Conservation (phyloP, 1,140 invertebrate species). For the Gonatopus flavifemur region DNA sequence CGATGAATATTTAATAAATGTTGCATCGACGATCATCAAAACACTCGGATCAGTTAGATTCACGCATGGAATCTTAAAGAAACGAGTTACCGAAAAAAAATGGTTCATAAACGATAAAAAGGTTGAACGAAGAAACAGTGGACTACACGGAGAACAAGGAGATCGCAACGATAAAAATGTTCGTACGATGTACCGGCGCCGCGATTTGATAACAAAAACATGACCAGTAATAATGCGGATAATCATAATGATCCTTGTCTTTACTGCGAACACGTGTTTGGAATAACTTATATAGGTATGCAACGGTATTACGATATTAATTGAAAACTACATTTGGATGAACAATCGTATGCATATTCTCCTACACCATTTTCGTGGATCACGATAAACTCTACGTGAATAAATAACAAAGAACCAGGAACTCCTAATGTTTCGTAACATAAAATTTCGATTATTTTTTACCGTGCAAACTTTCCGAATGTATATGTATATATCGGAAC, state of each 20-base stretch:
- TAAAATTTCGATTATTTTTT: too few relatives aligned
- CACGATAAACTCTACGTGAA: too few relatives aligned
- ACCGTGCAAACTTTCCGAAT: too few relatives aligned
- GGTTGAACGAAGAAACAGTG: neutral
- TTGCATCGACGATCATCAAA: slow-evolving; percentile 2
- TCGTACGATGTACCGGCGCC: slow-evolving; percentile 15
- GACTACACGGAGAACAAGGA: slow-evolving; percentile 4
- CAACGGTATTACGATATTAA: too few relatives aligned
- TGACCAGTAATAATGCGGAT: slow-evolving; percentile 18
- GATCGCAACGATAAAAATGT: slow-evolving; percentile 20
- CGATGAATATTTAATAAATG: slow-evolving; percentile 2
- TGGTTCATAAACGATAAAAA: neutral
- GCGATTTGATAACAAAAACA: slow-evolving; percentile 20
- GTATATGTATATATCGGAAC: too few relatives aligned
- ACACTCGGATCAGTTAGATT: slow-evolving; percentile 9
- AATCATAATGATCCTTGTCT: slow-evolving; percentile 26
- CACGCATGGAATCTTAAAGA: slow-evolving; percentile 8
- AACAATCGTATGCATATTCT: too few relatives aligned
- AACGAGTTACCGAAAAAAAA: too few relatives aligned
- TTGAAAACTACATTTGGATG: too few relatives aligned
- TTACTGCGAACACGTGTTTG: slow-evolving; percentile 17
- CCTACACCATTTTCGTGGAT: too few relatives aligned
- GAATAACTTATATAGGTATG: slow-evolving; percentile 16
- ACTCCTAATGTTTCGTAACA: neutral
- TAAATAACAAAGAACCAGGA: too few relatives aligned